Base-by-base conservation (phyloP, 2,797 vertebrate species). In the Macropodus opercularis region DNA sequence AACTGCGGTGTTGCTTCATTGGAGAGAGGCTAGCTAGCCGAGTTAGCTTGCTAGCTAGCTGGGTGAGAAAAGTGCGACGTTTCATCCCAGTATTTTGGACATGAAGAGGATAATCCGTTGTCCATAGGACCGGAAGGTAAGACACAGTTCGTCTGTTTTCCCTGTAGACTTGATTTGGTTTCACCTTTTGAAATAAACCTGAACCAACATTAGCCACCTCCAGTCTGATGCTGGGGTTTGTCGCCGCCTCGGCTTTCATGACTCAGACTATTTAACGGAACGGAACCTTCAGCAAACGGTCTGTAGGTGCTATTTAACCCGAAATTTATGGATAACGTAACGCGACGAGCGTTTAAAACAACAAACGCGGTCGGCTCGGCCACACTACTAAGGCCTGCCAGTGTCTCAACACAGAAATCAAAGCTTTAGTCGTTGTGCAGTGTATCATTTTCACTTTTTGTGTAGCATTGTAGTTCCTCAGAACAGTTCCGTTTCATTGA, bases 101-200 rank as follows among this genome's bases (percentile, higher is more conserved):
- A 94, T 94, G 93, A 94, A 91, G 92, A 91, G 91, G 89, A 91
- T 89, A 90, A 91, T 77, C 89, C 89, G 79, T 81, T 85, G 88
- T 79, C 89, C 89, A 81, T 94, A 93, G 93, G 89, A 85, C 89
- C 87, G 80, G 91, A 93, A 92, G 93, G 90, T 91, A 90, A 85
- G 89, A 13, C 27, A 0, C 15, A 22, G 5, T 9, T 80, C 61
- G 9, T 4, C 57, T 18, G n/a, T 48, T 24, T 65, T 17, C 10
- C 3, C 10, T 32, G 24, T 14, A 15, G 13, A 63, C 14, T 60
- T 1, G 3, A 39, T 70, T 46, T 52, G 42, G 34, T 21, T 77
- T 63, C 32, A n/a, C 38, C 59, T 31, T 51, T 54, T 66, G 42
- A 48, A 66, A 56, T 44, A 42, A 59, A 66, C 40, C 70, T 58